Percentiles rank a stretch among this genome's conserved stretches.
Evolutionary conservation across 2,797 vertebrate species (phyloP).

Genomic region (Trematomus bernacchii): DNA sequence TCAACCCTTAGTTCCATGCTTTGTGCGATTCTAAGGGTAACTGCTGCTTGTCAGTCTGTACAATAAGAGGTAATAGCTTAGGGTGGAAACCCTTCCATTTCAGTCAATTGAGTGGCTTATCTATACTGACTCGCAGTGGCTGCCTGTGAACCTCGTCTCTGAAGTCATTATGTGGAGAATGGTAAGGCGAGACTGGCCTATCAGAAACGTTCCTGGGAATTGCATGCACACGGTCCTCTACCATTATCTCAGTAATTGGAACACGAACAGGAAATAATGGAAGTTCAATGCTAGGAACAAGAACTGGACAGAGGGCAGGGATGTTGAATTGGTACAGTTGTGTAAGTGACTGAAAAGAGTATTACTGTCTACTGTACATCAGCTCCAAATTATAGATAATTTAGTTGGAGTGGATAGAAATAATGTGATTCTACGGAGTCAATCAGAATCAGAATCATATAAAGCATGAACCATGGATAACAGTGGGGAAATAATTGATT

Average conservation of each 20-base stretch:
- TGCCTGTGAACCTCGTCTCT: background rate
- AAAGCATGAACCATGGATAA: background rate
- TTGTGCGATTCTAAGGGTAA: background rate
- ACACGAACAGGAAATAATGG: background rate
- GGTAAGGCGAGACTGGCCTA: background rate
- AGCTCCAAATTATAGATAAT: background rate
- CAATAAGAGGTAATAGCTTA: background rate
- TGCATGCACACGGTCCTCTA: background rate
- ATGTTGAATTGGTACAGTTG: background rate
- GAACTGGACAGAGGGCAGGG: no score
- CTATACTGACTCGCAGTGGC: constrained; percentile 6
- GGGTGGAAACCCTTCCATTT: background rate
- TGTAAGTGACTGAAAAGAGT: background rate
- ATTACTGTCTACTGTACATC: background rate
- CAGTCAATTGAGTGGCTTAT: background rate
- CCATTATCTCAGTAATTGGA: background rate
- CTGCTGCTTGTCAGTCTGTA: background rate
- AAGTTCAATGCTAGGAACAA: background rate
- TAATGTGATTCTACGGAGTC: background rate
- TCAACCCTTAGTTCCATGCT: background rate
- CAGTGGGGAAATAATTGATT: background rate
- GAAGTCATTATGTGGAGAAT: constrained; percentile 8
- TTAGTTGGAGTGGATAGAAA: background rate
- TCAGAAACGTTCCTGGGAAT: background rate
- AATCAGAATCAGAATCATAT: background rate